A percentile compares a stretch with the other conserved stretches of the same genome.
phyloP scores from a whole-genome alignment of 2,888 invertebrate species.

The Hedya salicella region DNA sequence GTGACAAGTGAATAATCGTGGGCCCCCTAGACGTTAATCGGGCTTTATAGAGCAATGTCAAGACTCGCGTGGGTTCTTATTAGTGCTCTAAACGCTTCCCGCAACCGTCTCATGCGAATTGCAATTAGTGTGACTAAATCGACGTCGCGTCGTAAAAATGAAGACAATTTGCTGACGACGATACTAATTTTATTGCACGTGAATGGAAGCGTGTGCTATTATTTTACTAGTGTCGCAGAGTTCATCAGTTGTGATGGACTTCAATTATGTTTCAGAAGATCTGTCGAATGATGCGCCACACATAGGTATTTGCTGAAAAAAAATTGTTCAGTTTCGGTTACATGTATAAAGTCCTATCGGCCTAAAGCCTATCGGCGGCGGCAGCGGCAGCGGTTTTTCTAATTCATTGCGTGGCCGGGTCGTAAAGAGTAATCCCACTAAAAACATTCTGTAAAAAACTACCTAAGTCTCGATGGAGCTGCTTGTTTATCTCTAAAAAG shows the following conservation, averaged over 20 bases:
- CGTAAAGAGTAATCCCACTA: too few species aligned
- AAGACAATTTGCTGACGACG: slow-evolving; percentile 48
- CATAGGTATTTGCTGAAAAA: too few species aligned
- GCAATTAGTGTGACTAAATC: slow-evolving; percentile 63
- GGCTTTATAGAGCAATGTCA: slow-evolving; percentile 55
- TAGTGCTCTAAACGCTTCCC: slow-evolving; percentile 56
- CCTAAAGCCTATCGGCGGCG: too few species aligned
- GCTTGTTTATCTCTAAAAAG: too few species aligned
- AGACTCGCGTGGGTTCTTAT: slow-evolving; percentile 65
- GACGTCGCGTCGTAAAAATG: slow-evolving; percentile 60
- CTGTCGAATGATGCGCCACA: too few species aligned
- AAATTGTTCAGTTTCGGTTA: too few species aligned
- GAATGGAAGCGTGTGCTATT: slow-evolving; percentile 52
- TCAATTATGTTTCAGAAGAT: too few species aligned
- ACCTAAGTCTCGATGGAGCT: too few species aligned
- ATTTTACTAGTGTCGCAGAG: slow-evolving; percentile 45
- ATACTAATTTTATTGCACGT: slow-evolving; percentile 26
- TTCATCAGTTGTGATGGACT: slow-evolving; percentile 12
- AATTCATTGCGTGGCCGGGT: too few species aligned
- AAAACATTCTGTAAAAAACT: too few species aligned
- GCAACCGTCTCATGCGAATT: slow-evolving; percentile 59
- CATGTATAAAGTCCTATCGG: too few species aligned
- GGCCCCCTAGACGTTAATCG: slow-evolving; percentile 30
- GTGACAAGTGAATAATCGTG: slow-evolving; percentile 40
- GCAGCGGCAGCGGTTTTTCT: too few species aligned